These are phyloP conservation scores for Melospiza melodia DNA, from an alignment of 2,113 vertebrate genomes.

Conservation along the genomic window DNA sequence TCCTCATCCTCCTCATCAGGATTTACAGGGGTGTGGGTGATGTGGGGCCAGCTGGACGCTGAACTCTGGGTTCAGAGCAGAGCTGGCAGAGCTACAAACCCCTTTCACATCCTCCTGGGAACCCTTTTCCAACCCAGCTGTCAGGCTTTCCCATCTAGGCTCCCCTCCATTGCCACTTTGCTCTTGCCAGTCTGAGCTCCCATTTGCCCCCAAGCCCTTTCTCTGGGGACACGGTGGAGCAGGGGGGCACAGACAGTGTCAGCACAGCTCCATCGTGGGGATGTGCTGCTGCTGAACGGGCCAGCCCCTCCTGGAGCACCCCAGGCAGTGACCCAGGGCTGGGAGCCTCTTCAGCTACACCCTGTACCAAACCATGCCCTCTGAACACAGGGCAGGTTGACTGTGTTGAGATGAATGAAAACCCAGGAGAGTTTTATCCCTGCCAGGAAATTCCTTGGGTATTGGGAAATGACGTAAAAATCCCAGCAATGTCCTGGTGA, in stretches of 20 bases:
- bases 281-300: neutral
- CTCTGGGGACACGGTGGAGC: neutral
- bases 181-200: neutral
- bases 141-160: neutral
- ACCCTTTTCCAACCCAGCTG: neutral
- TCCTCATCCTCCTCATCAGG: neutral
- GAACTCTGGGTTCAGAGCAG: neutral
- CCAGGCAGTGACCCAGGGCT: neutral
- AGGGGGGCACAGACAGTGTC: neutral
- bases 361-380: neutral
- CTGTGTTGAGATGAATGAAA: neutral
- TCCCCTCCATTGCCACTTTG: neutral
- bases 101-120: neutral
- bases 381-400: neutral
- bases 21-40: neutral
- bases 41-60: neutral
- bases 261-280: neutral
- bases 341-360: neutral
- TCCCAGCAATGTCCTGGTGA: neutral
- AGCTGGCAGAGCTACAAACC: neutral
- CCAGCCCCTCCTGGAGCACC: neutral
- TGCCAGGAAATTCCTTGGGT: neutral
- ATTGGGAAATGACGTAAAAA: neutral
- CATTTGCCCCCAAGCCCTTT: rapidly evolving
- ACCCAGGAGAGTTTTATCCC: neutral